phyloP scores from a whole-genome alignment of 2,113 vertebrate genomes.

The Crotalus viridis region DNA sequence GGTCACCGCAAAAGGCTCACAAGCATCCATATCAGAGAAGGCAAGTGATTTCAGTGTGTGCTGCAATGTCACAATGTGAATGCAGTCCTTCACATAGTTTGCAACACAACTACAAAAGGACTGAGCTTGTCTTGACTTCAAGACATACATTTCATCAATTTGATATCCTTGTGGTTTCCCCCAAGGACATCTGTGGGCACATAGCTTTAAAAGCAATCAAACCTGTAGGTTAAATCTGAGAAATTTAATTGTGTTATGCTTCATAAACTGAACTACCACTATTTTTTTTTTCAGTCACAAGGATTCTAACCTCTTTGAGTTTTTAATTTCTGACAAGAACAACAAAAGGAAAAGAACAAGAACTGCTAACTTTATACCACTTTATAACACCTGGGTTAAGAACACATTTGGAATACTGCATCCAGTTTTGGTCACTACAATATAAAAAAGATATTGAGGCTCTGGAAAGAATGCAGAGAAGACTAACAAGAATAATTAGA shows the following conservation, averaged over 20 bases:
- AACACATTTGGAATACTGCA: too few species aligned
- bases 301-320: not conserved
- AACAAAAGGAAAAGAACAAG: not conserved
- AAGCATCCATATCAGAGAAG: not conserved
- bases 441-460: too few species aligned
- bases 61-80: not conserved
- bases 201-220: not conserved
- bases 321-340: slow-evolving; percentile 12
- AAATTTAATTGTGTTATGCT: not conserved
- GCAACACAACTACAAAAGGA: not conserved
- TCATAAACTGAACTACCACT: not conserved
- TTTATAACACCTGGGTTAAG: too few species aligned
- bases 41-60: not conserved
- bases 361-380: not conserved
- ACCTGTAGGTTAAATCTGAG: not conserved
- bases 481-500: too few species aligned
- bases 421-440: too few species aligned
- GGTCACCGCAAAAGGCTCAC: not conserved
- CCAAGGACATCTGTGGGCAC: too few species aligned
- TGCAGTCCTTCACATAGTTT: not conserved
- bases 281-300: not conserved
- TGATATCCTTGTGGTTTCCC: too few species aligned
- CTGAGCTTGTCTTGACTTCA: too few species aligned
- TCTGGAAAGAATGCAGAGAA: too few species aligned
- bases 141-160: too few species aligned